Evolutionary conservation across 2,113 vertebrate genomes (phyloP).

Genomic region (Acrocephalus kingi): DNA sequence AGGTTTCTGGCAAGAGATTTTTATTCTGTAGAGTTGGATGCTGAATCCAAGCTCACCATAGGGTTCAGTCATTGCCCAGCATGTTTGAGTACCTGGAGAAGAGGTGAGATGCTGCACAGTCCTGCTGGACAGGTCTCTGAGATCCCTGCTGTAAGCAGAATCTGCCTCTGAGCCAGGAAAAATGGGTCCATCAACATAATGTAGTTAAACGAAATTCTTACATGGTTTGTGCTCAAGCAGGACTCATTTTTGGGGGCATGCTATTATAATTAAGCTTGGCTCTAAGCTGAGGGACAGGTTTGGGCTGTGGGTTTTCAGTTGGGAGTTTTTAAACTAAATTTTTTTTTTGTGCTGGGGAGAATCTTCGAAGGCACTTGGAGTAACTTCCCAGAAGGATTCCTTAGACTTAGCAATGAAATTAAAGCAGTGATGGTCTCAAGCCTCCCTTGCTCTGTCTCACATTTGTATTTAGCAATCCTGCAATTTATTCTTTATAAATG

Average conservation of each 20-base stretch:
- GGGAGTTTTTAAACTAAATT: background rate
- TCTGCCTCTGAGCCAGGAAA: background rate
- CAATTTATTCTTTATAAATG: background rate
- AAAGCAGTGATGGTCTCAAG: background rate
- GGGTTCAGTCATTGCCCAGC: background rate
- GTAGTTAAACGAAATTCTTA: background rate
- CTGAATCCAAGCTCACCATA: background rate
- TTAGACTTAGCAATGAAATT: background rate
- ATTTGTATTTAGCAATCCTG: background rate
- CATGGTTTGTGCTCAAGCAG: background rate
- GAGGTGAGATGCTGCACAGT: background rate
- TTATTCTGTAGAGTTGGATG: background rate
- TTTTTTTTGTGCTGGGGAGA: background rate
- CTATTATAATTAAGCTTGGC: background rate
- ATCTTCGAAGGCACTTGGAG: background rate
- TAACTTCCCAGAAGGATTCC: background rate
- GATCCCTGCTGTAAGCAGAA: background rate
- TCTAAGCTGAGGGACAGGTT: background rate
- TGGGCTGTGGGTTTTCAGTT: background rate
- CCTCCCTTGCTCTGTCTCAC: background rate
- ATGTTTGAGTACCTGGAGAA: background rate
- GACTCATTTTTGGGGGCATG: background rate
- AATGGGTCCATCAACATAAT: background rate
- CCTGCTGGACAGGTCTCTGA: background rate
- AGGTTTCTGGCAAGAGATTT: slow-evolving; percentile 6